Evolutionary conservation across 1,140 invertebrate genomes (phyloP).

Genomic region (Homarus americanus): DNA sequence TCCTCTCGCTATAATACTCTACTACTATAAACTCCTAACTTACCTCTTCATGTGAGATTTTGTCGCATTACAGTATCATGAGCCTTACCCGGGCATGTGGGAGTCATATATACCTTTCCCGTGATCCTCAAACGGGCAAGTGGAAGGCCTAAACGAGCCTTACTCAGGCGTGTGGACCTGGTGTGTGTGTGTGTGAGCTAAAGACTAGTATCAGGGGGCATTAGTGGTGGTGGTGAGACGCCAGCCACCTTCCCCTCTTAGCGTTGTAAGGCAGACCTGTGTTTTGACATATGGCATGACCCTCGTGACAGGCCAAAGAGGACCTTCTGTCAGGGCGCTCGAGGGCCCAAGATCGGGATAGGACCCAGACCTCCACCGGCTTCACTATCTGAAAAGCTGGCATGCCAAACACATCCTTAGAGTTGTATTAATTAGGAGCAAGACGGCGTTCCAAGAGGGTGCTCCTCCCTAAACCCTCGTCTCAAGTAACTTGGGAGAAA

Average conservation of each 20-base stretch:
- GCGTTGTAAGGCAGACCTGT: conserved; percentile 50
- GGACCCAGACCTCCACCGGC: conserved; percentile 32
- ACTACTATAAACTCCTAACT: no score
- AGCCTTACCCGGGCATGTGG: no score
- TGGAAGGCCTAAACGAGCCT: not conserved
- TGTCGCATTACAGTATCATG: no score
- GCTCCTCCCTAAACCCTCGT: conserved; percentile 16
- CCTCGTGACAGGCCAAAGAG: conserved; percentile 26
- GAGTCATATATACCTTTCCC: no score
- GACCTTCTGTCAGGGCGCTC: not conserved
- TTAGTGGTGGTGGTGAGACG: conserved; percentile 42
- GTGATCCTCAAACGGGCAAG: no score
- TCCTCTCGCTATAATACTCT: no score
- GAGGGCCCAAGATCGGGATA: conserved; percentile 13
- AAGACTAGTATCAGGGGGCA: conserved; percentile 56
- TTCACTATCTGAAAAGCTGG: conserved; percentile 55
- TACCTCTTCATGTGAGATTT: no score
- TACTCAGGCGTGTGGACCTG: not conserved
- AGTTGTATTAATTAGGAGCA: conserved; percentile 68
- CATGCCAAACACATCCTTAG: conserved; percentile 69
- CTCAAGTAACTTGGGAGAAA: conserved; percentile 39
- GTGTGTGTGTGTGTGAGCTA: conserved; percentile 40
- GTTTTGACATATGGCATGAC: conserved; percentile 64
- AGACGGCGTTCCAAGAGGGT: conserved; percentile 48
- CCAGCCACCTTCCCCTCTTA: conserved; percentile 40